These are phyloP conservation scores for Tetanocera ferruginea DNA, from an alignment of 2,888 invertebrate species.

Conservation along the genomic window DNA sequence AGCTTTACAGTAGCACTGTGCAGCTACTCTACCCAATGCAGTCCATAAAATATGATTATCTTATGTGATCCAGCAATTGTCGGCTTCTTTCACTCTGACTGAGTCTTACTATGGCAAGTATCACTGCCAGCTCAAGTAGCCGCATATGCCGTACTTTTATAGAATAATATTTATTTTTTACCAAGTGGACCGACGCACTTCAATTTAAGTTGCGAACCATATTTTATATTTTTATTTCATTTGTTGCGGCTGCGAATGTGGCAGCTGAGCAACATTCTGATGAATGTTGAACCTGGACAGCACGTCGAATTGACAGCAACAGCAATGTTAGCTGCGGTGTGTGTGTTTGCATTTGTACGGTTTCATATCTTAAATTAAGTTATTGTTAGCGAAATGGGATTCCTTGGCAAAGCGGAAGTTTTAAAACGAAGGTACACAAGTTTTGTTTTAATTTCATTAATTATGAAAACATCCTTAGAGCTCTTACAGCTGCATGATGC, in stretches of 20 bases:
- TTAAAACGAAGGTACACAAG: conserved; percentile 31
- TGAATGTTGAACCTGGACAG: not conserved
- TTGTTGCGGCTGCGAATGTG: conserved; percentile 3
- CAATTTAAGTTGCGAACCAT: not conserved
- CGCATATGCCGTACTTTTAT: not conserved
- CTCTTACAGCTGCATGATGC: not conserved
- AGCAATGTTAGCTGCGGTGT: not conserved
- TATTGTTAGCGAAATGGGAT: not conserved
- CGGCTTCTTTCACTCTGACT: too few relatives aligned
- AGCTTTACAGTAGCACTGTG: too few relatives aligned
- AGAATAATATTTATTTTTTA: conserved; percentile 25
- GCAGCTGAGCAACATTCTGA: not conserved
- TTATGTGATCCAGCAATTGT: too few relatives aligned
- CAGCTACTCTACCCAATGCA: too few relatives aligned
- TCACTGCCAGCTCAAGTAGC: not conserved
- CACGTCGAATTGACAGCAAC: not conserved
- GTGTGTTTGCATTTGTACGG: not conserved
- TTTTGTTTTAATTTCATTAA: conserved; percentile 61
- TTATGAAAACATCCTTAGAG: conserved; percentile 57
- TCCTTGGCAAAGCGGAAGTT: not conserved
- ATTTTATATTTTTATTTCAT: conserved; percentile 16
- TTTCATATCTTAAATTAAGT: conserved; percentile 11
- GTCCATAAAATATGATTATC: too few relatives aligned
- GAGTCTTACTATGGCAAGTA: not conserved
- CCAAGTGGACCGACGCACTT: not conserved